Base-by-base conservation (phyloP, 92 coral and sea anemone genomes). In the Actinostola sp. region DNA sequence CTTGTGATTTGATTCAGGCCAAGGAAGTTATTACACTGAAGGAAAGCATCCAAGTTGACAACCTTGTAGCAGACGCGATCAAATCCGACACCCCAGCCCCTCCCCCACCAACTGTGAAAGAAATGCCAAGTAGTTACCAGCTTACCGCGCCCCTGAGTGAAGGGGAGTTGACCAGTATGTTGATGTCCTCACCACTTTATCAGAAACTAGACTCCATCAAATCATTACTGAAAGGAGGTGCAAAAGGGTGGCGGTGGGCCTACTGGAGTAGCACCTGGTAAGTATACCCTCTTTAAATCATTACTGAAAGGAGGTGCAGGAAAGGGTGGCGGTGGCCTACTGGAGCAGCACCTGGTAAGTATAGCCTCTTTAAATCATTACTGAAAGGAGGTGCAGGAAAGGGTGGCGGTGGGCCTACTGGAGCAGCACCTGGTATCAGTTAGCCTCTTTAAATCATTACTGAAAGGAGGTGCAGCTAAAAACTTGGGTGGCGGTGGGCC, bases 111-210 rank as follows among this genome's bases (percentile, higher is more conserved):
- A 55, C 72, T 29, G 79, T 68, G 16, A 71, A 67, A 36, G 56
- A 57, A 61, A 82, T 94, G 94, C 98, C 98, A 71, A 89, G 82
- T 21, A 83, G 94, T 36, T 94, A 88, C 78, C 98, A 97, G 55
- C 80, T 94, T 71, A 95, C 97, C 46, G 98, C 98, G 59, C 98
- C 98, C n/a, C 28, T 94, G 43, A 84, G 93, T 39, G 98, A 94
- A 41, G 91, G 98, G 56, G 97, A 94, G 76, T 63, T 94, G 82
- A 92, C 98, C 3, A 64, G 84, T 10, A 82, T 94, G 58, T 69
- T 94, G 51, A 86, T 94, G 48, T 79, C 96, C n/a, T 94, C 98
- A 17, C 98, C 98, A 34, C 81, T 94, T 62, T 94, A 94, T 61
- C 98, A 94, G 89, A 94, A 94, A 66, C 81, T 94, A 23, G 97